These are phyloP conservation scores for Alloplasta piceator DNA, from an alignment of 2,888 invertebrate genomes.

Conservation along the genomic window DNA sequence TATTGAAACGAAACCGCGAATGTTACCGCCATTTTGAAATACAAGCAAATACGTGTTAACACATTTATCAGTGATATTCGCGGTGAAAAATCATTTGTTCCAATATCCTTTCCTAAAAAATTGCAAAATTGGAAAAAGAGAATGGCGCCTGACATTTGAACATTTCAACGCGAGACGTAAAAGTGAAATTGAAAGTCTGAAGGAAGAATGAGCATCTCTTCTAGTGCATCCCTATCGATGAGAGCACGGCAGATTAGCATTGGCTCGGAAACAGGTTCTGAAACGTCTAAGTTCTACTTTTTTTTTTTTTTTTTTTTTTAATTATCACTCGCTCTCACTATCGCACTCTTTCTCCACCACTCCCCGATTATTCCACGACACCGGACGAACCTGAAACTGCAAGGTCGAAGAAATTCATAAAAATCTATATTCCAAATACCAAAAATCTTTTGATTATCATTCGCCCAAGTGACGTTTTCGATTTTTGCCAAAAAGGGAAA, in stretches of 20 bases:
- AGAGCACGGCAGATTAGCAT: conserved; percentile 50
- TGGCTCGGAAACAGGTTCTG: conserved; percentile 61
- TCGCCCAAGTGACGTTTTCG: neutral
- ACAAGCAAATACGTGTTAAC: no score
- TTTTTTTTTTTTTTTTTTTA: conserved; percentile 39
- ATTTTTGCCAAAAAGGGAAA: neutral
- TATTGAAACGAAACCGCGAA: neutral
- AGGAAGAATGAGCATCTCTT: neutral
- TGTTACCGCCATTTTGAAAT: no score
- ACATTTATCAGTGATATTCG: no score
- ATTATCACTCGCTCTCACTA: conserved; percentile 33
- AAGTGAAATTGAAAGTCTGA: conserved; percentile 14
- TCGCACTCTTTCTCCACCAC: conserved; percentile 19
- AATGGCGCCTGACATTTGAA: neutral
- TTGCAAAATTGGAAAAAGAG: conserved; percentile 4
- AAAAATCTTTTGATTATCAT: neutral
- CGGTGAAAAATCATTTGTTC: no score
- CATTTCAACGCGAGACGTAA: neutral
- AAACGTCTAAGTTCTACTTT: conserved; percentile 41
- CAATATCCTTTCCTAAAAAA: no score
- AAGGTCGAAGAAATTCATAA: conserved; percentile 52
- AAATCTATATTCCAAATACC: conserved; percentile 6
- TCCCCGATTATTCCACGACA: neutral
- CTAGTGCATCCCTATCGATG: conserved; percentile 39
- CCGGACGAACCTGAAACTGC: neutral